Base-by-base conservation (phyloP, 1,140 invertebrate genomes). In the Eupeodes corollae region DNA sequence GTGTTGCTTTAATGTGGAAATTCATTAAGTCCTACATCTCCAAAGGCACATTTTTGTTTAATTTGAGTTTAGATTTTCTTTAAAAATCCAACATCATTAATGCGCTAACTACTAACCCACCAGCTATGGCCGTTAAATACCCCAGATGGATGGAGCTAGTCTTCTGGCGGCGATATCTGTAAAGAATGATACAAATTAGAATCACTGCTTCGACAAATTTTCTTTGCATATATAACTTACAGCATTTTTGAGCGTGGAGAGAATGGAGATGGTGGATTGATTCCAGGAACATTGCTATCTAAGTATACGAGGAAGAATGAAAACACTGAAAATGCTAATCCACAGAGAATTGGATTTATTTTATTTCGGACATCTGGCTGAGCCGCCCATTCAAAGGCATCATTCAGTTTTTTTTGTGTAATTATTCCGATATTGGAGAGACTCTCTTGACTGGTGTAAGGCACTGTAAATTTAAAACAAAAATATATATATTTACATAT, bases 261-360 rank as follows among this genome's bases (percentile, higher is more conserved):
- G 32, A 74, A 64, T 8, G 71, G 71, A 35, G 70, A 66, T 3
- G 72, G 73, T 8, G 73, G 73, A 54, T 61, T 59, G 3, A 72
- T 54, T 14, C 73, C 73, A 1, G 73, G 73, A 19, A 69, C 57
- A 43, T 61, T 60, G 16, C 73, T 74, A 53, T 75, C 73, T 44
- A 74, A 60, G 58, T 73, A 75, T 12, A 74, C 70, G 40, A 73
- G 63, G 19, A 66, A 52, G 55, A 67, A 73, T 6, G 63, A 70
- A 48, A 74, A 72, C 35, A 59, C 33, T 9, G 56, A 47, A 33
- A 65, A 52, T 0, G 54, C 13, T 3, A 64, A 41, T 5, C 63
- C 63, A 53, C 59, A 64, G 39, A 64, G 19, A 34, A 64, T 18
- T 26, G 63, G 58, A n/a, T 47, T 48, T 43, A 64, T 18, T 45